Conservation (phyloP, 2,797 vertebrate genomes). For the Lerista edwardsae region DNA sequence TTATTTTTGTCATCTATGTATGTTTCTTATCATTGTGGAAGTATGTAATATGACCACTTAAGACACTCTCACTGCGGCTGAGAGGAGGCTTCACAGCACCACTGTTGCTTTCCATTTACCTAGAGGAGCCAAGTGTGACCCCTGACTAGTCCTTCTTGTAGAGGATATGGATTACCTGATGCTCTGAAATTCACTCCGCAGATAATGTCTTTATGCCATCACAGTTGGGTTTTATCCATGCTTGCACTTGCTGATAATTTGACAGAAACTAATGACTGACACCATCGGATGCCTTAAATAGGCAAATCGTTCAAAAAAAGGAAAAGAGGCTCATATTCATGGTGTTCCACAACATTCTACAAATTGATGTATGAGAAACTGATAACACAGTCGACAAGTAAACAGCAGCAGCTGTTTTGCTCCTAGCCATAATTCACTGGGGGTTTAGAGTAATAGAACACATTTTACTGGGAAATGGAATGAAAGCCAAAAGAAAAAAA, state of each 20-base stretch:
- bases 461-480: not conserved
- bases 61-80: not conserved
- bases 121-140: not conserved
- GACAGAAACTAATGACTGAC: slow-evolving; percentile 24
- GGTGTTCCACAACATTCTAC: not conserved
- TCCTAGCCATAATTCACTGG: slow-evolving; percentile 3
- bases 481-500: not conserved
- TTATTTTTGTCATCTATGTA: not conserved
- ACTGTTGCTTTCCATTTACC: not conserved
- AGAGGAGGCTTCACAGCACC: slow-evolving; percentile 1
- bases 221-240: not conserved
- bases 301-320: slow-evolving; percentile 18
- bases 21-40: not conserved
- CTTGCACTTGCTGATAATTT: slow-evolving; percentile 1
- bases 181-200: not conserved
- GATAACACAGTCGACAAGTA: not conserved
- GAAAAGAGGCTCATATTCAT: not conserved
- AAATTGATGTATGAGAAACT: slow-evolving; percentile 2
- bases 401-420: slow-evolving; percentile 24
- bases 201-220: not conserved
- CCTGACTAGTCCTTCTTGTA: not conserved
- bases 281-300: slow-evolving; percentile 13
- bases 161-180: not conserved
- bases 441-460: slow-evolving; percentile 3
- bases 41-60: not conserved